Evolutionary conservation across 2,113 vertebrate species (phyloP), one percentile per base, ranked within the genome.

Genomic region (Tyto alba): DNA sequence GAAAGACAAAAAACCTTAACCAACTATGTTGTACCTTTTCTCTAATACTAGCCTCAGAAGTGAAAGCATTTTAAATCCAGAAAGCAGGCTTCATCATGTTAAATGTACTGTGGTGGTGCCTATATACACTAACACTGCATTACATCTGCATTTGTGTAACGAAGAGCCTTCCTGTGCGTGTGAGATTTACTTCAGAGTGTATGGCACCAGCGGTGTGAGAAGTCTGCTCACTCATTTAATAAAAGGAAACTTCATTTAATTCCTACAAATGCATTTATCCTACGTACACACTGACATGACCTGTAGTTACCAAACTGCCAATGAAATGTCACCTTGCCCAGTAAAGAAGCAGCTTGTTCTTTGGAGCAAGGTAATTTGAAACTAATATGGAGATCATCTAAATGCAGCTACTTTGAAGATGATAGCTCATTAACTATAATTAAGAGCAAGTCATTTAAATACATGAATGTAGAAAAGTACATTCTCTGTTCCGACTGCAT

Each of bases 111-210:
- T 81, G 56, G 26, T 89, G 30, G 50, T 90, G 76, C 53, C 87
- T 71, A 26, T 62, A 10, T 26, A 60, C 64, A 85, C 60, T 16
- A 60, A 52, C 73, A 57, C 94, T 95, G 95, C 94, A 96, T 95
- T 95, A 89, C 74, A 87, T 87, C 92, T 92, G 96, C 94, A 96
- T 95, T 96, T 93, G 71, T 89, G 18, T n/a, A 95, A 87, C 16
- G 3, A 82, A 85, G 55, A 88, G 87, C 48, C 25, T 90, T 53
- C 25, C 90, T 52, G 5, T 59, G 72, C 21, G 1, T 67, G 47
- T 43, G 52, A 90, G 89, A 83, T 77, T 77, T 80, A 83, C 91
- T 91, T 64, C 80, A 63, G 52, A 84, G 88, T 9, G 4, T 77
- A 63, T 26, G n/a, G 75, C 45, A 82, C 36, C 57, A 55, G 75